Conservation (phyloP, 2,797 vertebrate genomes). For the Leuciscus waleckii region DNA sequence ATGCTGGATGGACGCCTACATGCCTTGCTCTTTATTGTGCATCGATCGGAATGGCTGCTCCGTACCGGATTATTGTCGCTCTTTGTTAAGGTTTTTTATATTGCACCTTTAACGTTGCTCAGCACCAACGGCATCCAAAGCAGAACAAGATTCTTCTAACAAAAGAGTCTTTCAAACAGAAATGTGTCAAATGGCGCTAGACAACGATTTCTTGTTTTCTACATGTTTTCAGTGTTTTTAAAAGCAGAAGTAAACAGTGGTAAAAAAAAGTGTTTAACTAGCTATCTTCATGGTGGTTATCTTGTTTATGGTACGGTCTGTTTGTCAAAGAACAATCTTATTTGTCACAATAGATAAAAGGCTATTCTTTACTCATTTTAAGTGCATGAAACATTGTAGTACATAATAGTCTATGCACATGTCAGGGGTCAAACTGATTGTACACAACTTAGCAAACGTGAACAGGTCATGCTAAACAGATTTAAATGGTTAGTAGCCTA, state of each 20-base stretch:
- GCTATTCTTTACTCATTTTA: slow-evolving; percentile 45
- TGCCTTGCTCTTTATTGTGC: slow-evolving; percentile 55
- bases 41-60: slow-evolving; percentile 55
- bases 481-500: slow-evolving; percentile 38
- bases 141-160: background rate
- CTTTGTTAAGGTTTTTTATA: slow-evolving; percentile 36
- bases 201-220: background rate
- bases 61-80: slow-evolving; percentile 17
- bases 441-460: slow-evolving; percentile 45
- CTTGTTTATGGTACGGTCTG: slow-evolving; percentile 7
- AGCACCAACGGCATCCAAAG: slow-evolving; percentile 10
- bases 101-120: slow-evolving; percentile 11
- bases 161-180: background rate
- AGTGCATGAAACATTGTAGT: slow-evolving; percentile 60
- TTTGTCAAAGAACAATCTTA: slow-evolving; percentile 43
- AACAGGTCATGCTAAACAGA: slow-evolving; percentile 43
- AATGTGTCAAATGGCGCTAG: background rate
- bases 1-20: slow-evolving; percentile 50
- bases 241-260: background rate
- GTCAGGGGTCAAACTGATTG: slow-evolving; percentile 36
- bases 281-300: background rate
- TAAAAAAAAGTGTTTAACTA: background rate
- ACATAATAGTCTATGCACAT: slow-evolving; percentile 46
- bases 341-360: slow-evolving; percentile 31
- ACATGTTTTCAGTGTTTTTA: slow-evolving; percentile 13